Evolutionary conservation across 2,113 vertebrate species (phyloP).

Genomic region (Chionodraco myersi): DNA sequence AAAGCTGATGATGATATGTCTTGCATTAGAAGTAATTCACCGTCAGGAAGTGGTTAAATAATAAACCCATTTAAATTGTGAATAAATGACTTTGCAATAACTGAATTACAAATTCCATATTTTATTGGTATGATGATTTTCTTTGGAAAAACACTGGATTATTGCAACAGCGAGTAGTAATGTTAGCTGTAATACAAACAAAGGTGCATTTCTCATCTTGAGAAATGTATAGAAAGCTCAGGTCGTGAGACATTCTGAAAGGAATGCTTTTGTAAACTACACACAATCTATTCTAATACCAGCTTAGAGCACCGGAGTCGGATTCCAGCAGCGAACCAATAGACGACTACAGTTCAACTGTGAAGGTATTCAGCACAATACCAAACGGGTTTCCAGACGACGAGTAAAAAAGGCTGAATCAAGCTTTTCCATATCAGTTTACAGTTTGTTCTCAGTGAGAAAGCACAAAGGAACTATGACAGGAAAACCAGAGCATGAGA

Average conservation of each 20-base stretch:
- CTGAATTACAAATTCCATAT: not conserved
- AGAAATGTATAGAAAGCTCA: not conserved
- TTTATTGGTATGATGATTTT: not conserved
- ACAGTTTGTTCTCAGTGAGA: slow-evolving; percentile 39
- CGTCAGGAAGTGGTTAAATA: not conserved
- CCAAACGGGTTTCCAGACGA: slow-evolving; percentile 53
- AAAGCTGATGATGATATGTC: not conserved
- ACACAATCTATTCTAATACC: slow-evolving; percentile 23
- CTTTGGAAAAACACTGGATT: not conserved
- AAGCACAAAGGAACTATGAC: not conserved
- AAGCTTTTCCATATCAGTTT: slow-evolving; percentile 47
- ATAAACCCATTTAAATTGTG: not conserved
- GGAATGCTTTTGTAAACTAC: slow-evolving; percentile 15
- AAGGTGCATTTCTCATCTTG: not conserved
- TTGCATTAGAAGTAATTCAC: not conserved
- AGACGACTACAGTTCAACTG: not conserved
- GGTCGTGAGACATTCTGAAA: not conserved
- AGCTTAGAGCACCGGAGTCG: slow-evolving; percentile 15
- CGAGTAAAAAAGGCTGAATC: slow-evolving; percentile 16
- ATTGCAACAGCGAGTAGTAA: not conserved
- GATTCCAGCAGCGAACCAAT: slow-evolving; percentile 31
- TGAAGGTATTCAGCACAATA: slow-evolving; percentile 12
- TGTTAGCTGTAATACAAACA: not conserved
- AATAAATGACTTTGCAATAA: not conserved
- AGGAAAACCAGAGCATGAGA: slow-evolving; percentile 7